These are phyloP conservation scores for Urechis unicinctus DNA, from an alignment of 2,888 invertebrate genomes.

Conservation along the genomic window DNA sequence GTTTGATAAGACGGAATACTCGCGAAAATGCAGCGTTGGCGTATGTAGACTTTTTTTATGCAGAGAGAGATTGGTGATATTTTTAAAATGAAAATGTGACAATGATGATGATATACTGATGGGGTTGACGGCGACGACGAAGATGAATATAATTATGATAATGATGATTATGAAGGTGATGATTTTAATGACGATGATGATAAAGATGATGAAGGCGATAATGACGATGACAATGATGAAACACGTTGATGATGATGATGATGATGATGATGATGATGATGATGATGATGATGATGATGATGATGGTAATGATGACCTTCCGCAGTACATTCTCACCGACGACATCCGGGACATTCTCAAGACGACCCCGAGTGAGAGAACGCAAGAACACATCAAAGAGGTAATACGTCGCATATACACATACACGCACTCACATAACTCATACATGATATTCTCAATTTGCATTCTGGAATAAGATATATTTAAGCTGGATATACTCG, in stretches of 20 bases:
- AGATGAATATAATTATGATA: not conserved
- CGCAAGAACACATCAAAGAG: conserved; percentile 28
- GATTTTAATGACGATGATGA: too few species aligned
- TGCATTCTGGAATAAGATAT: too few species aligned
- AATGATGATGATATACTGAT: too few species aligned
- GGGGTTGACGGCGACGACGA: not conserved
- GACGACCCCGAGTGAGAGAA: conserved; percentile 26
- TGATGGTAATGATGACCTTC: not conserved
- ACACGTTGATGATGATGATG: too few species aligned
- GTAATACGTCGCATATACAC: conserved; percentile 15
- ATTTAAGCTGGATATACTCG: too few species aligned
- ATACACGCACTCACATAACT: not conserved
- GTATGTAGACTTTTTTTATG: conserved; percentile 16
- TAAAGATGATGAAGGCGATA: too few species aligned
- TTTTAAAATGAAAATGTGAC: too few species aligned
- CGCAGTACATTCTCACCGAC: conserved; percentile 25
- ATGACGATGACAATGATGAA: too few species aligned
- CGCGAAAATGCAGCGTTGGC: conserved; percentile 30
- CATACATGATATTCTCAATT: too few species aligned
- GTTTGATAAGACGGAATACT: conserved; percentile 37
- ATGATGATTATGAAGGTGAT: not conserved
- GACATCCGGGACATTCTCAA: conserved; percentile 29
- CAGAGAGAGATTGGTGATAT: too few species aligned
- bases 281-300: too few species aligned
- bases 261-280: too few species aligned